These are phyloP conservation scores for Chloroceryle aenea DNA, from an alignment of 2,113 vertebrate genomes.

Conservation along the genomic window DNA sequence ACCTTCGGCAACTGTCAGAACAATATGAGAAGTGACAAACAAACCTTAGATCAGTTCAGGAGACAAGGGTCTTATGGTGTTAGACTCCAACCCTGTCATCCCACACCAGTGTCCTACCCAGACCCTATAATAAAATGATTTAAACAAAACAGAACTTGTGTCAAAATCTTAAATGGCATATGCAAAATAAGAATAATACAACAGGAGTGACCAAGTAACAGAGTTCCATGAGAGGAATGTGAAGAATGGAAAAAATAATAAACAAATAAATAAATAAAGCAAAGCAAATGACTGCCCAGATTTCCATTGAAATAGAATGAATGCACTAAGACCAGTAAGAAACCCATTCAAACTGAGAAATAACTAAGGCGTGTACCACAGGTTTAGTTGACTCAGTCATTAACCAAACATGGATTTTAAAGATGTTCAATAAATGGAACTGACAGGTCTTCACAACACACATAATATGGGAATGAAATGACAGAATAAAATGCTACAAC, in stretches of 20 bases:
- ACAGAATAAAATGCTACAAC: constrained; percentile 7
- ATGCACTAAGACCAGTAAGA: constrained; percentile 8
- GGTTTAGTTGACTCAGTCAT: constrained; percentile 14
- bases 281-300: neutral
- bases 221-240: neutral
- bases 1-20: neutral
- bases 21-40: neutral
- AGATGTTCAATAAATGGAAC: constrained; percentile 27
- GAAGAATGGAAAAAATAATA: neutral
- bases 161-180: neutral
- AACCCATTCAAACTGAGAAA: constrained; percentile 21
- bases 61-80: neutral
- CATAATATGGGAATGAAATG: constrained; percentile 13
- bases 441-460: neutral
- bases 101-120: neutral
- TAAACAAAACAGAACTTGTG: neutral
- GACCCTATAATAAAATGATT: neutral
- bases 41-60: neutral
- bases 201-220: neutral
- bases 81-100: neutral
- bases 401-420: constrained; percentile 24
- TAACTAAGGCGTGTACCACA: neutral
- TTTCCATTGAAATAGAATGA: constrained; percentile 30
- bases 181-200: neutral
- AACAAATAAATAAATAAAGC: neutral